Evolutionary conservation across 2,797 vertebrate genomes (phyloP).

Genomic region (Leptodactylus fallax): DNA sequence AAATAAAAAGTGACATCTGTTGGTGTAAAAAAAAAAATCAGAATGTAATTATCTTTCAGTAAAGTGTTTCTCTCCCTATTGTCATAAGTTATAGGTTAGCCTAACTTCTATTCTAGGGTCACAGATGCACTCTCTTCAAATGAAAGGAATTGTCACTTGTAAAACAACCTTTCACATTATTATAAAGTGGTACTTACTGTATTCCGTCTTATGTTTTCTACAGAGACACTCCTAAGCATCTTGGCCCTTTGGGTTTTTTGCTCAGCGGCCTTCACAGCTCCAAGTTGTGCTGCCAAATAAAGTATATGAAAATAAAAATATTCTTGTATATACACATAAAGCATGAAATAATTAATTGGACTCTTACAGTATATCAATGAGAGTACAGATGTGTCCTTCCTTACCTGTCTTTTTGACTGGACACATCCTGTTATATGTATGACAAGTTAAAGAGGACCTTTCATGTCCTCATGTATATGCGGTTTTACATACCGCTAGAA

Average conservation of each 20-base stretch:
- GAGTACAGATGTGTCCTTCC: no score
- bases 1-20: constrained; percentile 37
- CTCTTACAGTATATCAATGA: no score
- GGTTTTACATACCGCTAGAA: no score
- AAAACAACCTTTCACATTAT: background rate
- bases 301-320: background rate
- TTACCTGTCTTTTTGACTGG: no score
- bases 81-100: background rate
- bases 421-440: no score
- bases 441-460: no score
- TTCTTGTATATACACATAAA: no score
- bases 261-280: background rate
- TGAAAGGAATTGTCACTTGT: background rate
- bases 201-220: background rate
- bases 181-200: background rate
- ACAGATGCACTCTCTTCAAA: background rate
- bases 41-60: background rate
- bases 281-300: background rate
- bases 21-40: background rate
- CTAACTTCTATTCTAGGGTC: background rate
- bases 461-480: no score
- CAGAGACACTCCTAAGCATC: background rate
- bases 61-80: background rate
- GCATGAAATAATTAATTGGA: no score
- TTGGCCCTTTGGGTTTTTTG: background rate